Conservation (phyloP, 2,797 vertebrate species). For the Silurus lanzhouensis region DNA sequence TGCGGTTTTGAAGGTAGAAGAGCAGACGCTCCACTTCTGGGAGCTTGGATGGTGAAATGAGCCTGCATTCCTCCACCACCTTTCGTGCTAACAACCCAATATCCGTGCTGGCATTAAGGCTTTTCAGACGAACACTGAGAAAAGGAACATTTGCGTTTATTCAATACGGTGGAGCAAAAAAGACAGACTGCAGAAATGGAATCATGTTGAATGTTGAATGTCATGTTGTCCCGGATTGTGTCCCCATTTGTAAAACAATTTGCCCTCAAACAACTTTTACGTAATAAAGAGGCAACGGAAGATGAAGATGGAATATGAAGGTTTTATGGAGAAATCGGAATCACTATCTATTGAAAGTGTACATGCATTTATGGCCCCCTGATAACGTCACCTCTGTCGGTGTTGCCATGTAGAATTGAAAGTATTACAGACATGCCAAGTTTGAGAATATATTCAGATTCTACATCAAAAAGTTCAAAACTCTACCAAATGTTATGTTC, state of each 20-base stretch:
- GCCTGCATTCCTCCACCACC: constrained; percentile 92
- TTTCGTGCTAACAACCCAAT: constrained; percentile 85
- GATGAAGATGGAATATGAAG: no score
- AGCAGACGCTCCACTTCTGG: constrained; percentile 89
- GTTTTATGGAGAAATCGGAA: no score
- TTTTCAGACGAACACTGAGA: constrained; percentile 89
- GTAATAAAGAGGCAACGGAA: no score
- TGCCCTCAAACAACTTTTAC: no score
- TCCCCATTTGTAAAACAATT: no score
- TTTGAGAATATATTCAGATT: background rate
- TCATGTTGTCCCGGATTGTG: background rate
- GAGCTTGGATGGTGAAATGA: constrained; percentile 88
- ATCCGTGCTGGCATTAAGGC: constrained; percentile 87
- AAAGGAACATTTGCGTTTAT: background rate
- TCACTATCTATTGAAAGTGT: no score
- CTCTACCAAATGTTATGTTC: no score
- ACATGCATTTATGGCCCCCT: no score
- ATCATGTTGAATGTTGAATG: no score
- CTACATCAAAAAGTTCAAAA: no score
- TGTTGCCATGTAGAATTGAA: background rate
- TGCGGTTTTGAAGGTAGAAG: constrained; percentile 92
- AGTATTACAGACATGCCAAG: background rate
- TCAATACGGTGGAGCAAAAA: background rate
- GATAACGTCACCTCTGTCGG: no score
- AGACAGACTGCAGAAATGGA: background rate